Base-by-base conservation (phyloP, 2,797 vertebrate species). In the Squalus acanthias region DNA sequence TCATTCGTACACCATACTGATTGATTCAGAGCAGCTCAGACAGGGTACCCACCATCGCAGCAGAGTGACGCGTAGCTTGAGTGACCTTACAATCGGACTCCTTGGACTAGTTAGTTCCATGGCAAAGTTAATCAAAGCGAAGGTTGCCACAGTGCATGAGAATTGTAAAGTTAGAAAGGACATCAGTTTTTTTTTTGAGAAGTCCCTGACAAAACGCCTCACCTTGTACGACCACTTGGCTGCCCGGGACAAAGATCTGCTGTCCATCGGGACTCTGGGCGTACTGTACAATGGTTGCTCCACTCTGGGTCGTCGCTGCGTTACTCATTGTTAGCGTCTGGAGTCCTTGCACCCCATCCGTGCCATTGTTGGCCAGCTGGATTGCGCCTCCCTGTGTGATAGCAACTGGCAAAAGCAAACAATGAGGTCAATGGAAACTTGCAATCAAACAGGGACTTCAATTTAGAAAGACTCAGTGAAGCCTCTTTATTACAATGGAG, bases 141-240 rank as follows among this genome's bases (percentile, higher is more conserved):
- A 53, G 13, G 1, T 20, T 72, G 12, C 65, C 26, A 7, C 60
- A 26, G 3, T 33, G 70, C 13, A 53, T 15, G 9, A 17, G 50
- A 95, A 74, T 7, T 6, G n/a, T 3, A 57, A 89, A 24, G 9
- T 26, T 46, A 24, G 39, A 67, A n/a, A 95, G 67, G 20, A 76
- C 8, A 57, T 33, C 3, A 82, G 39, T 22, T 20, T 96, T 82
- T 33, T 96, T 39, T n/a, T 67, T n/a, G 39, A 63, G 24, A 63
- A 46, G 13, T 20, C n/a, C 65, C 24, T 65, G 10, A 94, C 4
- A 65, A 94, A 94, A n/a, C 5, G 24, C 96, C 98, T 97, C 97
- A 99, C 99, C 99, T 98, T 99, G 99, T 97, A 99, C 99, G 57
- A 99, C 99, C 96, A 99, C 99, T 97, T 99, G 99, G 97, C 99